Evolutionary conservation across 2,797 vertebrate species (phyloP), one percentile per base, ranked within the genome.

Genomic region (Bovichtus variegatus): DNA sequence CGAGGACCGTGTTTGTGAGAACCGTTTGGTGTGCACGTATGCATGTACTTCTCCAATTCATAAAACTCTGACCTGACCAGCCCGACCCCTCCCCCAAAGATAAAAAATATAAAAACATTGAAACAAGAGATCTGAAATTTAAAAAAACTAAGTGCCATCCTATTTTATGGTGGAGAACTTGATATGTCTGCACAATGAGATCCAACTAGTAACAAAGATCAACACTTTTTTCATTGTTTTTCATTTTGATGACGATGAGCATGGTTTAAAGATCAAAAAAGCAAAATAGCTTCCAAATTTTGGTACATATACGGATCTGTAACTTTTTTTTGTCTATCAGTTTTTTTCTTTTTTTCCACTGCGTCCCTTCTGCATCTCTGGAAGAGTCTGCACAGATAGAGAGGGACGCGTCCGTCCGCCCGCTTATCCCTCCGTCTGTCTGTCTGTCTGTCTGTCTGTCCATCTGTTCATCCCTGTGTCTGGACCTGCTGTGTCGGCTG

Each of bases 241-340:
- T 93, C 91, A 88, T 90, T 89, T 86, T 82, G 85, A 87, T 87
- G 91, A 90, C 40, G 73, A 94, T 92, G 93, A 93, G 89, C 87
- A 91, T 94, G 92, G 94, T 95, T 95, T 94, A 87, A 93, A 90
- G 94, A 94, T 94, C 89, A 92, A 94, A 94, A 94, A 95, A 94
- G 90, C 91, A 93, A 95, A 95, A 94, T 90, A 94, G 95, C 95
- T 96, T 96, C 95, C 94, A 95, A 94, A 95, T 96, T 89, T 96
- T 96, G 97, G 97, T 97, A 96, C 95, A 96, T 94, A 95, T 95
- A 96, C 85, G 95, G 92, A 94, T 96, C 96, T 95, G 96, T 94
- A 93, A 95, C 93, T 93, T 91, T 83, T 76, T 79, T 84, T 77
- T 83, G 68, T 87, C 65, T 87, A 64, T 80, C 60, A 78, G 53